Conservation (phyloP, 2,797 vertebrate species). For the Coreius guichenoti region DNA sequence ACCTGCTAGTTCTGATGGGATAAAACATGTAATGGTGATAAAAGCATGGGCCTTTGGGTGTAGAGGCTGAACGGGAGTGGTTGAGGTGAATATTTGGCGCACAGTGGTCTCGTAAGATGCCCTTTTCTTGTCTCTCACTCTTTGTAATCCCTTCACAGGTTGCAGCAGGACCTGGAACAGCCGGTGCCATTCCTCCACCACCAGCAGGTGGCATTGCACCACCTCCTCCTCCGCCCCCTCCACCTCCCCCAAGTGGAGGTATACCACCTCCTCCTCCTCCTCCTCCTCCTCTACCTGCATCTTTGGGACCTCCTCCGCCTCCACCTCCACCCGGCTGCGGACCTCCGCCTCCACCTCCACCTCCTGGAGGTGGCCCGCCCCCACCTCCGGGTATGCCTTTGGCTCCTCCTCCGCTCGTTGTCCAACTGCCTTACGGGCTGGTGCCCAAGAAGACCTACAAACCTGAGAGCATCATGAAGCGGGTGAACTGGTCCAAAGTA, state of each 20-base stretch:
- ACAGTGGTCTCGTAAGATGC: conserved; percentile 2
- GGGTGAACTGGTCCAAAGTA: conserved; percentile 99
- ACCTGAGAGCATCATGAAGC: conserved; percentile 90
- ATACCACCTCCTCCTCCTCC: conserved; percentile 70
- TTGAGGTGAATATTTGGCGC: background rate
- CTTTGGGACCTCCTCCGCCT: conserved; percentile 72
- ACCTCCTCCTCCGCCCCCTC: conserved; percentile 77
- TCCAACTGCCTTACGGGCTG: conserved; percentile 90
- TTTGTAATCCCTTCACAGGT: conserved; percentile 64
- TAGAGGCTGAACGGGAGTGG: conserved; percentile 18
- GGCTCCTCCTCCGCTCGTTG: conserved; percentile 67
- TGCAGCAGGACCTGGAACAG: conserved; percentile 65
- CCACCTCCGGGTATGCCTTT: conserved; percentile 77
- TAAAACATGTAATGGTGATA: conserved; percentile 53
- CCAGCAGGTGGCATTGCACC: conserved; percentile 67
- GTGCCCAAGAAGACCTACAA: conserved; percentile 90
- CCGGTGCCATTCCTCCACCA: conserved; percentile 67
- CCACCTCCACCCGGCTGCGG: conserved; percentile 77
- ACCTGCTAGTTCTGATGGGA: conserved; percentile 41
- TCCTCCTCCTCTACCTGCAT: conserved; percentile 71
- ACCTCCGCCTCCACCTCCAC: conserved; percentile 81
- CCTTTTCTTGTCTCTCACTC: conserved; percentile 3
- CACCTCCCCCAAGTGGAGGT: conserved; percentile 73
- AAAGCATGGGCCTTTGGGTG: conserved; percentile 47
- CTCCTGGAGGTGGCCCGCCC: conserved; percentile 76